Percentiles rank a stretch among this genome's conserved stretches.
Conservation (phyloP, 2,888 invertebrate genomes). For the Tetanocera ferruginea region DNA sequence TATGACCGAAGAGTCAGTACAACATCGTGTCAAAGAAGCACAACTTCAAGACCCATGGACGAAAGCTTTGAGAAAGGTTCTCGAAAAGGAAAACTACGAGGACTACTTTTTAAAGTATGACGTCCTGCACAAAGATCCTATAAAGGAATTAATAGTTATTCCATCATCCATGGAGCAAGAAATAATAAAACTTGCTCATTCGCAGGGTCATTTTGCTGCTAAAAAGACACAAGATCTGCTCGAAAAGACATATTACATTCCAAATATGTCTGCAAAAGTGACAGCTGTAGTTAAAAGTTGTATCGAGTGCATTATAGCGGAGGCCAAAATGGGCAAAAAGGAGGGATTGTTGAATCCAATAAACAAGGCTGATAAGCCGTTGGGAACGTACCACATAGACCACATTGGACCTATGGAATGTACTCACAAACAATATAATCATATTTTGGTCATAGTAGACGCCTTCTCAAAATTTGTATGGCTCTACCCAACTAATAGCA, state of each 20-base stretch:
- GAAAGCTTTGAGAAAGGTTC: conserved; percentile 20
- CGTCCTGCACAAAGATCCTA: conserved; percentile 41
- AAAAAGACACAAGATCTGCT: neutral
- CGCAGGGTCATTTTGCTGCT: conserved; percentile 57
- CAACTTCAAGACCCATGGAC: conserved; percentile 17
- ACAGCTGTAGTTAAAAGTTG: neutral
- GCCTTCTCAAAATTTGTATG: conserved; percentile 61
- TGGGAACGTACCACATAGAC: conserved; percentile 38
- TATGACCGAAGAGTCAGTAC: conserved; percentile 11
- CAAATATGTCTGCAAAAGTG: neutral
- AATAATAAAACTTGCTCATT: conserved; percentile 60
- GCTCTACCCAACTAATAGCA: conserved; percentile 58
- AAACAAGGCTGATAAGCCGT: conserved; percentile 40
- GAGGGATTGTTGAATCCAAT: no score
- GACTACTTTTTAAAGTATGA: conserved; percentile 32
- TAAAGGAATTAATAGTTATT: conserved; percentile 53
- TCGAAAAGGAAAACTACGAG: conserved; percentile 9
- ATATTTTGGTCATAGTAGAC: conserved; percentile 44
- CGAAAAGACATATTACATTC: conserved; percentile 10
- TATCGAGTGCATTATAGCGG: conserved; percentile 4
- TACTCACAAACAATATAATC: no score
- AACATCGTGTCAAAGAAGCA: conserved; percentile 21
- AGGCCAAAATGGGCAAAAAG: conserved; percentile 19
- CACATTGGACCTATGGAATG: no score
- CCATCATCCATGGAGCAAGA: conserved; percentile 59